Evolutionary conservation across 1,140 invertebrate genomes (phyloP), one percentile per base, ranked within the genome.

Genomic region (Centruroides sculpturatus): DNA sequence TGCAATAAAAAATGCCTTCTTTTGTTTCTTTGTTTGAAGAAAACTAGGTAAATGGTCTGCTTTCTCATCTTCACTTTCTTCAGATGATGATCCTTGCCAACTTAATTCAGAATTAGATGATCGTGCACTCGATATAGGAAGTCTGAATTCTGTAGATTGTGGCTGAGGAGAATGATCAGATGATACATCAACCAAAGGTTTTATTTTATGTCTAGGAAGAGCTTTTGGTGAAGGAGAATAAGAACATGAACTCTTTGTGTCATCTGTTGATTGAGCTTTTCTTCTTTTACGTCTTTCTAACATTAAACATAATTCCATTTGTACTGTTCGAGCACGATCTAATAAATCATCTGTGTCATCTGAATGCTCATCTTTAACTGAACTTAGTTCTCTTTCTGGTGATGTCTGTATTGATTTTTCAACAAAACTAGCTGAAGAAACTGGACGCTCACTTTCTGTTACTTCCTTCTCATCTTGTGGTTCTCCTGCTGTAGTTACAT

Each of bases 1-100:
- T 4, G 83, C 85, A 51, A 85, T 81, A 47, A 76, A 77, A 65
- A 68, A 73, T 35, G 71, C 59, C 62, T 74, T 76, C 59, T 69
- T 71, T 35, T 68, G 66, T 62, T 69, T 70, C 35, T 70, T 71
- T 10, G 8, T 61, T 56, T 41, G n/a, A 23, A 41, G 49, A 54
- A 57, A 55, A 46, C 55, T 52, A 12, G 55, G 36, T 35, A 54
- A n/a, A 48, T 52, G 55, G 53, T 9, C 12, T 11, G 35, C 7
- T 35, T 41, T 46, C 56, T 64, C 65, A 13, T 11, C 55, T n/a
- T 66, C 65, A 64, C 63, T 66, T 23, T 66, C 65, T 13, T 66
- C 65, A 52, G 63, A 64, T n/a, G 65, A 66, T 46, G 62, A 49
- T 12, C 56, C 41, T 10, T 64, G 63, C 65, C 65, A 66, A 41